These are phyloP conservation scores for Calameuta pallipes DNA, from an alignment of 2,888 invertebrate species.

Conservation along the genomic window DNA sequence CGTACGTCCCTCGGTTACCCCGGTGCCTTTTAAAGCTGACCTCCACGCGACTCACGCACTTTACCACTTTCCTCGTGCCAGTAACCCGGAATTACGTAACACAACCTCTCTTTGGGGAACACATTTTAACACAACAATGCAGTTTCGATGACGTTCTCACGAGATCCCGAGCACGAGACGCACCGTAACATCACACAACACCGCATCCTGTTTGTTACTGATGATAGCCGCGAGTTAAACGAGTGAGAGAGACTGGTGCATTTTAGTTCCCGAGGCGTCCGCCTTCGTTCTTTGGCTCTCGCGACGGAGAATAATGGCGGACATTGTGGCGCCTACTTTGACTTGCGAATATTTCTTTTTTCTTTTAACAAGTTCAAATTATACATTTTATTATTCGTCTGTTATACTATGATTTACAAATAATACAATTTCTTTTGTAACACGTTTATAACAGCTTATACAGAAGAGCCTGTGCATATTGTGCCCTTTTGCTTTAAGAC, in stretches of 20 bases:
- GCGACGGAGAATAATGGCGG: neutral
- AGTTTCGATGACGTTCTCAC: conserved; percentile 16
- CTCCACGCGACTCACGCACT: conserved; percentile 19
- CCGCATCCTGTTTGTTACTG: conserved; percentile 48
- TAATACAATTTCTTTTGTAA: neutral
- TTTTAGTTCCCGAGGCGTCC: neutral
- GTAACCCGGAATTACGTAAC: conserved; percentile 22
- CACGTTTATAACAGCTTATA: neutral
- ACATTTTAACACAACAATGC: conserved; percentile 16
- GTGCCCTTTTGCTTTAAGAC: neutral
- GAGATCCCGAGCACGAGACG: conserved; percentile 45
- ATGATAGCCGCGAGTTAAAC: conserved; percentile 6
- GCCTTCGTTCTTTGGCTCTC: neutral
- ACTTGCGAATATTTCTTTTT: neutral
- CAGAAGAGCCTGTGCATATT: neutral
- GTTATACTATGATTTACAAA: neutral
- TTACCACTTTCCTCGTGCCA: conserved; percentile 35
- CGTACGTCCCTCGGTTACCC: conserved; percentile 15
- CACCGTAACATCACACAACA: conserved; percentile 47
- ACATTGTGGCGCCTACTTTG: neutral
- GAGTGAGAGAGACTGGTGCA: neutral
- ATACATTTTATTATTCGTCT: neutral
- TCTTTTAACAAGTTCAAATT: neutral
- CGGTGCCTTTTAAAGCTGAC: conserved; percentile 4
- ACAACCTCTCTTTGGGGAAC: conserved; percentile 19